Base-by-base conservation (phyloP, 2,797 vertebrate genomes). In the Takifugu ocellatus region DNA sequence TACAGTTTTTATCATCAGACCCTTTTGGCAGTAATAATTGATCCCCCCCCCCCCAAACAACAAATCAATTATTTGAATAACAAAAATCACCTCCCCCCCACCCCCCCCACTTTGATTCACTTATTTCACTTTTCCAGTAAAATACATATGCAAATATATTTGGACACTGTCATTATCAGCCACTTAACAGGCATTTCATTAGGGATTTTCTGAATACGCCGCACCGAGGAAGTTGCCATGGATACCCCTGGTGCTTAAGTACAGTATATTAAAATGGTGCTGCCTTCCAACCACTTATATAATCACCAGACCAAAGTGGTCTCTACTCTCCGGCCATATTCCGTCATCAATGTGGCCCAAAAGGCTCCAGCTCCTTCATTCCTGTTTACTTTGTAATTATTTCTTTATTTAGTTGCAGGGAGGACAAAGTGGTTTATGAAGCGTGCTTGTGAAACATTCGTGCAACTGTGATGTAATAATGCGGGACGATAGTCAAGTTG, bases 121-220 rank as follows among this genome's bases (percentile, higher is more conserved):
- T 42, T 36, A 48, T 65, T 56, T 60, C 52, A 43, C 52, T 68
- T 61, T 48, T 52, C 50, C 75, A 49, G 49, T 76, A 67, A 84
- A 88, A 87, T 73, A 82, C 83, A 83, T 90, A 92, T 90, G 89
- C 87, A 89, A 91, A 92, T 90, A 84, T 82, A 86, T 90, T 88
- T 90, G 89, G 88, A 85, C 86, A 86, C 81, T 85, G 81, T 91
- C 84, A 90, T 92, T 90, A 91, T 86, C 84, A 84, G 87, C 86
- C 87, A 88, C 85, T 91, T 91, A 92, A 90, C 90, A 90, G 83
- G 86, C 85, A 89, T 90, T 92, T 91, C 89, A 92, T 92, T 90
- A 90, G 85, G 86, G 84, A 77, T 83, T 84, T 77, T 79, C 80
- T 84, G 78, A 87, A 85, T 84, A 85, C 87, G 77, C 49, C 57